Evolutionary conservation across 2,797 vertebrate genomes (phyloP).

Genomic region (Pangasius djambal): DNA sequence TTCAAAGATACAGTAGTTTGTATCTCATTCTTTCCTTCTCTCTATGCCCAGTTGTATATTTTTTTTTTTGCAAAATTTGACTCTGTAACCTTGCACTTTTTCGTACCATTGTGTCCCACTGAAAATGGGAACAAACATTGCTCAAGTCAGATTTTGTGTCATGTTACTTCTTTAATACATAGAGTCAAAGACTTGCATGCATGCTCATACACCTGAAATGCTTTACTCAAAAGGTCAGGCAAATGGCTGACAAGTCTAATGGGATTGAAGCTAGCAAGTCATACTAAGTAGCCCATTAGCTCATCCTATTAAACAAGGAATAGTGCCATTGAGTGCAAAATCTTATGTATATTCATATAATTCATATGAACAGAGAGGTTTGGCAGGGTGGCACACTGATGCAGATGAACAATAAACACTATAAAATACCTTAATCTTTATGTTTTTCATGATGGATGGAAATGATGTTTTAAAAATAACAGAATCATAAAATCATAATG

Average conservation of each 20-base stretch:
- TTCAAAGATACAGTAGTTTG: neutral
- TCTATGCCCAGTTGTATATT: neutral
- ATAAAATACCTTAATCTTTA: conserved; percentile 6
- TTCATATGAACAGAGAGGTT: neutral
- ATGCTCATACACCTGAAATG: neutral
- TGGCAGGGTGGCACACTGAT: neutral
- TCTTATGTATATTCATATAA: neutral
- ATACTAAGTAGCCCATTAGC: conserved; percentile 4
- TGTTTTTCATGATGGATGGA: neutral
- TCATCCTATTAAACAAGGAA: neutral
- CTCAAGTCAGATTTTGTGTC: neutral
- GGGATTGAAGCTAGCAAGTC: neutral
- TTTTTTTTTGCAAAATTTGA: neutral
- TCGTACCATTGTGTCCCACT: neutral
- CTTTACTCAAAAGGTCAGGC: neutral
- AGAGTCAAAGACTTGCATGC: neutral
- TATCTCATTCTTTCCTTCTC: neutral
- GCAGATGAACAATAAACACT: neutral
- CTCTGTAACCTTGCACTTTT: neutral
- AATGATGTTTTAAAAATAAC: neutral
- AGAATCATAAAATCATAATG: neutral
- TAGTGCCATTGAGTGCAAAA: neutral
- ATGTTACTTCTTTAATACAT: neutral
- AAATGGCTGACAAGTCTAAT: neutral
- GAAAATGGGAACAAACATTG: neutral